A percentile compares a stretch with the other conserved stretches of the same genome.
These are phyloP conservation scores for Periparus ater DNA, from an alignment of 2,797 vertebrate genomes.

Conservation along the genomic window DNA sequence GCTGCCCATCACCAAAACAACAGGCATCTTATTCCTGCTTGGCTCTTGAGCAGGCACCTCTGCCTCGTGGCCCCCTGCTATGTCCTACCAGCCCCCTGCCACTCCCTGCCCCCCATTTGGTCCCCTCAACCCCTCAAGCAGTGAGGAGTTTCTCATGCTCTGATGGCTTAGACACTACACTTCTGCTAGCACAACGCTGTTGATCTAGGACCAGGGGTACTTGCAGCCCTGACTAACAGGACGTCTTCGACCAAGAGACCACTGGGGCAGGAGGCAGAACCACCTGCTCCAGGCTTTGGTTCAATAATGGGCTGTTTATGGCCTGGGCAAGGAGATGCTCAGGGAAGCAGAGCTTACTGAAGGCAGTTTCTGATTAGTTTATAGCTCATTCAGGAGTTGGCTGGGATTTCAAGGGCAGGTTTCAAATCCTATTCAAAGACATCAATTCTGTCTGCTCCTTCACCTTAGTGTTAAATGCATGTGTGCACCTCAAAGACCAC, in stretches of 20 bases:
- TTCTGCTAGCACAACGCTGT: not conserved
- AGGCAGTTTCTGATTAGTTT: not conserved
- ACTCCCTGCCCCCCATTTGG: accelerated
- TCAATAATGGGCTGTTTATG: not conserved
- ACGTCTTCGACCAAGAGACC: not conserved
- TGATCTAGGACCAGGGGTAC: not conserved
- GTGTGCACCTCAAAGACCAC: not conserved
- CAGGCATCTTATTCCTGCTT: not conserved
- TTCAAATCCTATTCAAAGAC: not conserved
- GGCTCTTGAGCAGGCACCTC: not conserved
- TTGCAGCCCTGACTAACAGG: not conserved
- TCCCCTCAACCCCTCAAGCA: not conserved
- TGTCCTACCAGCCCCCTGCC: not conserved
- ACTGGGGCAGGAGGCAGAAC: not conserved
- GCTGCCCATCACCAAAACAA: not conserved
- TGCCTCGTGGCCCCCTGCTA: not conserved
- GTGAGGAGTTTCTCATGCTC: not conserved
- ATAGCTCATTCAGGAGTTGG: not conserved
- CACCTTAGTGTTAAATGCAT: not conserved
- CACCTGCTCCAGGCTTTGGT: not conserved
- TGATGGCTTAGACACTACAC: not conserved
- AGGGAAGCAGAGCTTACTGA: not conserved
- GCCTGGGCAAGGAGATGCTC: not conserved
- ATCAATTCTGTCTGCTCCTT: not conserved
- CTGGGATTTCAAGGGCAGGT: not conserved